A percentile compares a stretch with the other conserved stretches of the same genome.
These are phyloP conservation scores for Ceratoteleas bidentatus DNA, from an alignment of 1,140 invertebrate species.

Conservation along the genomic window DNA sequence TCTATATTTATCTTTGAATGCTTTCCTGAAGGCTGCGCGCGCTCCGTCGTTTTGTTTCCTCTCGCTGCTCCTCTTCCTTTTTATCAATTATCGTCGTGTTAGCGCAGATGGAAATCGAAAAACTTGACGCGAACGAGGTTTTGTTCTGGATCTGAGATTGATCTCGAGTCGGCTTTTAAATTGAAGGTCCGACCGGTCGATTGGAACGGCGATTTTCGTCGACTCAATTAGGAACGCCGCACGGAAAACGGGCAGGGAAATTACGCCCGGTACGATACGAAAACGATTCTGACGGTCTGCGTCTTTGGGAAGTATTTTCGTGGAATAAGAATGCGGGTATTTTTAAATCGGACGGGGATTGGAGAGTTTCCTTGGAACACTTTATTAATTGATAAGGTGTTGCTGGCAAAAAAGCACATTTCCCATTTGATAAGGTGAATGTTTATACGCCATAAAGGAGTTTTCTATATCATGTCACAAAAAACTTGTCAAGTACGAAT, in stretches of 20 bases:
- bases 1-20: slow-evolving; percentile 50
- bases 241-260: neutral
- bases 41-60: neutral
- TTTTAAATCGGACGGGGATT: too few relatives aligned
- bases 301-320: too few relatives aligned
- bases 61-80: slow-evolving; percentile 10
- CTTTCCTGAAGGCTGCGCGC: slow-evolving; percentile 15
- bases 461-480: too few relatives aligned
- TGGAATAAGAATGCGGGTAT: too few relatives aligned
- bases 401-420: too few relatives aligned
- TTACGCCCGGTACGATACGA: too few relatives aligned
- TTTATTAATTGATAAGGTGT: too few relatives aligned
- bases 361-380: too few relatives aligned
- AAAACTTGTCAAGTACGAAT: too few relatives aligned
- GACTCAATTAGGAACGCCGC: slow-evolving; percentile 1
- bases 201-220: slow-evolving; percentile 14
- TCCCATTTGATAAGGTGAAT: too few relatives aligned
- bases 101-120: slow-evolving; percentile 38
- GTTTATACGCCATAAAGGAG: too few relatives aligned
- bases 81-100: slow-evolving; percentile 49
- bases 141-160: slow-evolving; percentile 19
- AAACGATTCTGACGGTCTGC: too few relatives aligned
- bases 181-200: slow-evolving; percentile 10
- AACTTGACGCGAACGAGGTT: slow-evolving; percentile 29
- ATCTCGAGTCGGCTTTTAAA: slow-evolving; percentile 26